Evolutionary conservation across 2,888 invertebrate genomes (phyloP).

Genomic region (Oligia latruncula): DNA sequence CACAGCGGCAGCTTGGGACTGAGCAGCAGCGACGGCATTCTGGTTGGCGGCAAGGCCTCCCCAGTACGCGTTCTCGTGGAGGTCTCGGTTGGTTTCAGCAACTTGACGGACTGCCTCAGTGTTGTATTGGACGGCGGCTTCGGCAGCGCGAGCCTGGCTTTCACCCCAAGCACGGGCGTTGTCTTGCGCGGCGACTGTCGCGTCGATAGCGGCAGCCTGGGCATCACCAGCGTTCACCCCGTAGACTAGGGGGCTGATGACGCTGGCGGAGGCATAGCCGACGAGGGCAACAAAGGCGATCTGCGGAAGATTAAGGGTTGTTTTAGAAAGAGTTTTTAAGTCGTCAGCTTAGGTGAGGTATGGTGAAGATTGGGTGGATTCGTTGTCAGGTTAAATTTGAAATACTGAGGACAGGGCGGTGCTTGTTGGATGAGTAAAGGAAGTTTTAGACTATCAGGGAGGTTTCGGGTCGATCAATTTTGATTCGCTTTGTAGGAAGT

Average conservation of each 20-base stretch:
- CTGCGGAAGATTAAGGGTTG: slow-evolving; percentile 68
- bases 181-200: slow-evolving; percentile 83
- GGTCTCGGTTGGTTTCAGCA: slow-evolving; percentile 82
- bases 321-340: background rate
- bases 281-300: slow-evolving; percentile 87
- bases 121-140: slow-evolving; percentile 83
- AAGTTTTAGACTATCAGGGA: background rate
- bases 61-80: slow-evolving; percentile 87
- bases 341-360: background rate
- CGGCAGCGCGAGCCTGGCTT: slow-evolving; percentile 81
- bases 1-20: slow-evolving; percentile 84
- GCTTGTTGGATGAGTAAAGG: background rate
- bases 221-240: slow-evolving; percentile 86
- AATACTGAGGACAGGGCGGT: background rate
- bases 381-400: background rate
- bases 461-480: background rate
- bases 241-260: slow-evolving; percentile 78
- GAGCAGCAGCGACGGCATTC: slow-evolving; percentile 85
- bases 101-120: slow-evolving; percentile 80
- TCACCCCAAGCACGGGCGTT: slow-evolving; percentile 81
- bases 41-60: slow-evolving; percentile 83
- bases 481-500: background rate
- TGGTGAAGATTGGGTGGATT: background rate
- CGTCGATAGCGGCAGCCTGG: slow-evolving; percentile 86
- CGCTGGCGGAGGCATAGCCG: slow-evolving; percentile 87